Conservation (phyloP, 2,888 invertebrate genomes). For the Isotomurus palustris region DNA sequence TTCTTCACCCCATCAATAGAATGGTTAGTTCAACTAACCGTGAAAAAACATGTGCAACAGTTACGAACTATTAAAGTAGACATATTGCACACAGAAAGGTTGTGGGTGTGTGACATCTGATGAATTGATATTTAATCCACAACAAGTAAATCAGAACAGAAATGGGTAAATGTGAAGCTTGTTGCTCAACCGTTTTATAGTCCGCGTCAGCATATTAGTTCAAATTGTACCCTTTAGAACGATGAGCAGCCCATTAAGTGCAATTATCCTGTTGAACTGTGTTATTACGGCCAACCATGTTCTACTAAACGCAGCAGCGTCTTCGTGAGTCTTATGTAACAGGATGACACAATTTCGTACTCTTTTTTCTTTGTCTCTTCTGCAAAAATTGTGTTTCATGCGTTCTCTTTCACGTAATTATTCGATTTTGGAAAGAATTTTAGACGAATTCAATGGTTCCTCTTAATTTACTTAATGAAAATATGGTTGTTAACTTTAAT, state of each 20-base stretch:
- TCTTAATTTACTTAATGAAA: background rate
- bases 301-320: background rate
- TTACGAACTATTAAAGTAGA: too few relatives aligned
- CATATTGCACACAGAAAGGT: too few relatives aligned
- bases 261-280: constrained; percentile 1
- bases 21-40: background rate
- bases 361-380: too few relatives aligned
- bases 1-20: too few relatives aligned
- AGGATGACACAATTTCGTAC: background rate
- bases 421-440: too few relatives aligned
- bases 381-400: too few relatives aligned
- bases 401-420: too few relatives aligned
- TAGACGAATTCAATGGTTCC: too few relatives aligned
- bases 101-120: background rate
- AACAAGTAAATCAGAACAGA: too few relatives aligned
- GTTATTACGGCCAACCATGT: background rate
- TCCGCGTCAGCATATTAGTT: background rate
- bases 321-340: background rate
- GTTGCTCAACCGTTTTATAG: background rate
- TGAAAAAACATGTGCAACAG: background rate
- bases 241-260: background rate
- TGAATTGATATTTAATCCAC: constrained; percentile 1
- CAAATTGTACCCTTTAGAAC: background rate
- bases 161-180: background rate
- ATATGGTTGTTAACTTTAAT: too few relatives aligned